Evolutionary conservation across 1,140 invertebrate genomes (phyloP), one percentile per base, ranked within the genome.

Genomic region (Pantala flavescens): DNA sequence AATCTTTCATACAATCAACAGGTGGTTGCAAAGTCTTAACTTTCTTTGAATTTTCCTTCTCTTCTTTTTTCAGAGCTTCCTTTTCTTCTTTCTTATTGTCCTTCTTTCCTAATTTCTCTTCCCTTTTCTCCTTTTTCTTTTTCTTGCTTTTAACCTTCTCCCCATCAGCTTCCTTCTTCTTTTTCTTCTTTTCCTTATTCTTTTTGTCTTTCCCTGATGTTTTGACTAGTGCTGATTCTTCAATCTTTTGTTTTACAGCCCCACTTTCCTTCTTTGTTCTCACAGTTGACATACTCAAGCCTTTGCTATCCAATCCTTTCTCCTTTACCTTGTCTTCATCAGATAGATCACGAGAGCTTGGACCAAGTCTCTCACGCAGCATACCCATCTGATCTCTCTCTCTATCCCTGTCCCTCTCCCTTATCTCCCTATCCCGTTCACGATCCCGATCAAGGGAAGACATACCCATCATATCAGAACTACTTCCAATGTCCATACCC

Each of bases 111-210:
- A 85, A 82, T 75, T 85, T 84, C 76, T 81, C 82, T 78, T 81
- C 82, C 77, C 81, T 79, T 74, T 82, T 76, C 80, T 76, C 74
- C 77, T 83, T 84, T 84, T 76, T 84, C 84, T 79, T 83, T 85
- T 77, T 76, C 75, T 81, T 78, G 23, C 84, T 82, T 76, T 85
- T 85, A n/a, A 86, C 76, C 73, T 79, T 76, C 71, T 77, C 72
- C 19, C 71, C 70, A 24, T 74, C 71, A 71, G 78, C 76, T 72
- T 84, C 70, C 23, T 43, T 49, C 36, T 49, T 73, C 43, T 49
- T 36, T 43, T 43, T 24, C 74, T 85, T 85, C 77, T 86, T 84
- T 76, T 85, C 84, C 76, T 85, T 88, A 55, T 85, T 86, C 74
- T 82, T 85, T 78, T 84, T 85, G 43, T 83, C 84, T 72, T 84